These are phyloP conservation scores for Acanthoscelides obtectus DNA, from an alignment of 2,888 invertebrate species.

Conservation along the genomic window DNA sequence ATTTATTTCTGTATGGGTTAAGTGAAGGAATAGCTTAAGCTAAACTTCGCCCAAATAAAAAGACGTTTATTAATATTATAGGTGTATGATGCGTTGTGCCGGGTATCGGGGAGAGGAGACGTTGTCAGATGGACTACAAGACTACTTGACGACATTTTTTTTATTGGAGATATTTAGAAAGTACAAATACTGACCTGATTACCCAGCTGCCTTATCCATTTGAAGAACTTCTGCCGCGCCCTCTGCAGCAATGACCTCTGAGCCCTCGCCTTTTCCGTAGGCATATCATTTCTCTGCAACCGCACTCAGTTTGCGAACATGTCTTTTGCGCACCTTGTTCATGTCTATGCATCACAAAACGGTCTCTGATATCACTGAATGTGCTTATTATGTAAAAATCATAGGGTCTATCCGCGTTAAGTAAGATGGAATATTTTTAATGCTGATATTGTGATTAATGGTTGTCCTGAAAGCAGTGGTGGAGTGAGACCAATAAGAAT, in stretches of 20 bases:
- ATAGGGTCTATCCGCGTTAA: background rate
- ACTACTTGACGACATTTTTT: no score
- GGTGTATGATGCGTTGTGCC: no score
- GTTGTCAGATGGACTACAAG: no score
- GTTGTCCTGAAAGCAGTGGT: background rate
- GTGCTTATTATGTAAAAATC: background rate
- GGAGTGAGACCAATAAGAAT: background rate
- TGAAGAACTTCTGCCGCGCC: constrained; percentile 47
- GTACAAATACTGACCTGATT: constrained; percentile 40
- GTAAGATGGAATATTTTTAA: background rate
- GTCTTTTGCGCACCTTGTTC: background rate
- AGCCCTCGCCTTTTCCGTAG: constrained; percentile 32
- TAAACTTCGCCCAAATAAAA: no score
- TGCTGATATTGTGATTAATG: background rate
- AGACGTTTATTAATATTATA: no score
- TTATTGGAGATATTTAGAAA: no score
- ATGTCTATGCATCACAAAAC: background rate
- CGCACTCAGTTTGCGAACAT: background rate
- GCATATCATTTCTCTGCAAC: constrained; percentile 29
- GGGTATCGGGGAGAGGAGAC: no score
- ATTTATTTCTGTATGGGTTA: no score
- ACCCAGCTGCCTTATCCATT: constrained; percentile 45
- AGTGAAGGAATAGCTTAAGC: no score
- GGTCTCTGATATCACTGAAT: background rate
- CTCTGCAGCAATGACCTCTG: constrained; percentile 46